These are phyloP conservation scores for Drosophila helvetica DNA, from an alignment of 2,888 invertebrate genomes.

Conservation along the genomic window DNA sequence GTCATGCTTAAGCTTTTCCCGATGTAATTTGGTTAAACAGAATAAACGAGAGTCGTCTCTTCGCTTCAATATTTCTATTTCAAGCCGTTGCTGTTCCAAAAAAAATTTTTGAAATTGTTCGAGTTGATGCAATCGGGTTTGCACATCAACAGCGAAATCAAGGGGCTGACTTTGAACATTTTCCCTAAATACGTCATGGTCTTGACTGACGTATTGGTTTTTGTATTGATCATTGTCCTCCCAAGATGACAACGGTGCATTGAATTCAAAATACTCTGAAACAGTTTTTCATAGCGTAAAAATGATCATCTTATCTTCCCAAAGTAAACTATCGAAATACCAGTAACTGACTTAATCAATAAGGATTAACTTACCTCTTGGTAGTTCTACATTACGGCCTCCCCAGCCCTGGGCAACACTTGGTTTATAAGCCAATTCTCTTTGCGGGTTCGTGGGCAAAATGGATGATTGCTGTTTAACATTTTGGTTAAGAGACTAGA, in stretches of 20 bases:
- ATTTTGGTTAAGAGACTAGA: not conserved
- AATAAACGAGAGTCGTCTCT: not conserved
- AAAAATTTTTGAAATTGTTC: conserved; percentile 65
- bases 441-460: conserved; percentile 64
- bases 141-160: conserved; percentile 51
- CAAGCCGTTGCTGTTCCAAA: conserved; percentile 45
- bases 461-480: conserved; percentile 9
- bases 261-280: conserved; percentile 51
- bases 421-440: conserved; percentile 83
- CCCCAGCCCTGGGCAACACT: conserved; percentile 84
- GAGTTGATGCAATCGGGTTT: conserved; percentile 63
- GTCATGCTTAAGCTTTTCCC: no score
- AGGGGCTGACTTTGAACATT: not conserved
- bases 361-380: conserved; percentile 76
- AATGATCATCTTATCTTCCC: not conserved
- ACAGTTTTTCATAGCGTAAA: conserved; percentile 16
- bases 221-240: not conserved
- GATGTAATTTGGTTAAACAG: not conserved
- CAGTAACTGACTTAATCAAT: not conserved
- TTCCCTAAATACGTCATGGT: not conserved
- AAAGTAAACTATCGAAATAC: not conserved
- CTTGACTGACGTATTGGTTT: not conserved
- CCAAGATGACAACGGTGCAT: conserved; percentile 12
- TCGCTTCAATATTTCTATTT: conserved; percentile 7
- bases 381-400: conserved; percentile 81